phyloP scores from a whole-genome alignment of 1,140 invertebrate species.

The Pseudomyrmex sp. region DNA sequence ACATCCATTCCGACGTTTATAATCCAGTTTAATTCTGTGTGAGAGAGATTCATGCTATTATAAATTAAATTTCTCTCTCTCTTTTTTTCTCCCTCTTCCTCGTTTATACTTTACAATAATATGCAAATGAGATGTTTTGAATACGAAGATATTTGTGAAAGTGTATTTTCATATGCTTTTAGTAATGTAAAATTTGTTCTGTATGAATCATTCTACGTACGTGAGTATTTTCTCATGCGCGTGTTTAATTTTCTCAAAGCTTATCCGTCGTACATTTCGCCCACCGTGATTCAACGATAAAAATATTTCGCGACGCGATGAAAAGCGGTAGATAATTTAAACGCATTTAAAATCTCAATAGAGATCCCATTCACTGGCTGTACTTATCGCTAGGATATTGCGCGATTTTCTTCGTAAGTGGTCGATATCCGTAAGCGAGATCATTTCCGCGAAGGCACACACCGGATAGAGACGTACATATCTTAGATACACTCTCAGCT shows the following conservation, averaged over 20 bases:
- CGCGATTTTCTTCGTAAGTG: constrained; percentile 16
- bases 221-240: neutral
- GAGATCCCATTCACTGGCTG: neutral
- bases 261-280: neutral
- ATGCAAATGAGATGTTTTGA: no score
- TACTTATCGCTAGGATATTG: constrained; percentile 1
- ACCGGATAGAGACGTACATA: neutral
- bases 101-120: no score
- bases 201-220: neutral
- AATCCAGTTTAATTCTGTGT: no score
- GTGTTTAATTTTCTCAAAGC: neutral
- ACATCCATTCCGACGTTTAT: neutral
- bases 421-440: constrained; percentile 14
- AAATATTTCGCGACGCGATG: neutral
- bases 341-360: neutral
- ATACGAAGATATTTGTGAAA: no score
- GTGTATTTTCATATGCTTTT: neutral
- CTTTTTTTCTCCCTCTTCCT: no score
- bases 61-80: no score
- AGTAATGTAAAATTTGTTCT: neutral
- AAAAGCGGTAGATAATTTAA: neutral
- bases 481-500: constrained; percentile 1
- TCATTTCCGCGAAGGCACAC: constrained; percentile 24
- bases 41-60: no score
- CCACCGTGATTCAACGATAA: neutral